phyloP scores from a whole-genome alignment of 1,140 invertebrate species.

The Heliconius hewitsoni region DNA sequence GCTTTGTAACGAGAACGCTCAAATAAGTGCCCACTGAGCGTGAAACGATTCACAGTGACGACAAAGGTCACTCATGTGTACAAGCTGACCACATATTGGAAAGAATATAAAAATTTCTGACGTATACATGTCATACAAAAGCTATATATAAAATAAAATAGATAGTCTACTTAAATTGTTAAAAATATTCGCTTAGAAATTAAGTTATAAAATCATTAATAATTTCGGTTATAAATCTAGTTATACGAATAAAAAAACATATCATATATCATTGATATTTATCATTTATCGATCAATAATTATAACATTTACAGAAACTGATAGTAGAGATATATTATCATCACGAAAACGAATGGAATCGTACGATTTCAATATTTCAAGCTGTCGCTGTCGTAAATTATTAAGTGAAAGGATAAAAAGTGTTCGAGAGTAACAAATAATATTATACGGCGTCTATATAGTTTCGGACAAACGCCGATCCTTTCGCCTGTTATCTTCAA shows the following conservation, averaged over 20 bases:
- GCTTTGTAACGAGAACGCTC: slow-evolving; percentile 55
- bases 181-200: neutral
- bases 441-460: neutral
- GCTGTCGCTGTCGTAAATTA: neutral
- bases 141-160: too few relatives aligned
- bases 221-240: too few relatives aligned
- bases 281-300: neutral
- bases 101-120: slow-evolving; percentile 46
- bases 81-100: slow-evolving; percentile 46
- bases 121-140: neutral
- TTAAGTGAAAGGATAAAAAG: slow-evolving; percentile 12
- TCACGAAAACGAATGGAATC: neutral
- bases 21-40: slow-evolving; percentile 61
- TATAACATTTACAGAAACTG: neutral
- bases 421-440: neutral
- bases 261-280: neutral
- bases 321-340: too few relatives aligned
- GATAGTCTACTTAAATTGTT: neutral
- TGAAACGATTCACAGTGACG: slow-evolving; percentile 56
- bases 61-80: slow-evolving; percentile 62
- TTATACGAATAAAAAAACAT: neutral
- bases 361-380: neutral
- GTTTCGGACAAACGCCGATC: slow-evolving; percentile 12
- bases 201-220: too few relatives aligned
- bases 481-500: slow-evolving; percentile 43